Percentiles rank a stretch among this genome's conserved stretches.
Evolutionary conservation across 2,113 vertebrate species (phyloP).

Genomic region (Limanda limanda): DNA sequence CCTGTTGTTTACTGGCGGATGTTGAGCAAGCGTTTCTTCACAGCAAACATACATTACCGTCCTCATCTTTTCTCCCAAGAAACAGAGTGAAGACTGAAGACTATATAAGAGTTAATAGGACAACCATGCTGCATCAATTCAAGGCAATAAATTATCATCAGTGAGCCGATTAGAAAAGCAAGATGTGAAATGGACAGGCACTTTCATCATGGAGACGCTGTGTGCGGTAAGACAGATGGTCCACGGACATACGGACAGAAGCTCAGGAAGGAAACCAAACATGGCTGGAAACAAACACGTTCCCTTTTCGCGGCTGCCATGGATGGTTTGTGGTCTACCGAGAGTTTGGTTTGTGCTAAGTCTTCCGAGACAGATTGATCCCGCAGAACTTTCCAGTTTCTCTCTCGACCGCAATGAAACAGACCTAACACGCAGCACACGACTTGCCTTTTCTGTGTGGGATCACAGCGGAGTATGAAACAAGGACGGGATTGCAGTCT

Average conservation of each 20-base stretch:
- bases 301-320: constrained; percentile 13
- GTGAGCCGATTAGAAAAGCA: constrained; percentile 21
- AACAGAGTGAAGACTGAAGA: neutral
- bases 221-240: constrained; percentile 67
- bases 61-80: neutral
- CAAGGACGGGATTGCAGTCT: neutral
- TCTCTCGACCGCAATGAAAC: neutral
- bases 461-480: neutral
- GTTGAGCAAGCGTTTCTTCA: neutral
- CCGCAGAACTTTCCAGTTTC: neutral
- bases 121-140: constrained; percentile 8
- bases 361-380: constrained; percentile 19
- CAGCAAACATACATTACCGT: neutral
- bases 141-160: constrained; percentile 26
- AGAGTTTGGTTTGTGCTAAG: constrained; percentile 63
- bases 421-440: neutral
- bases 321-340: constrained; percentile 70
- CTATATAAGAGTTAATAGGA: neutral
- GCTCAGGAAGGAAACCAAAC: constrained; percentile 65
- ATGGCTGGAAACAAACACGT: constrained; percentile 63
- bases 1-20: no score
- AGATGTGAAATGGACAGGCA: constrained; percentile 28
- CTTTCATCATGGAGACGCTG: constrained; percentile 35
- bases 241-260: constrained; percentile 60
- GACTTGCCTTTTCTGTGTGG: neutral